A percentile compares a stretch with the other conserved stretches of the same genome.
These are phyloP conservation scores for Sinosuthora webbiana DNA, from an alignment of 2,113 vertebrate genomes.

Conservation along the genomic window DNA sequence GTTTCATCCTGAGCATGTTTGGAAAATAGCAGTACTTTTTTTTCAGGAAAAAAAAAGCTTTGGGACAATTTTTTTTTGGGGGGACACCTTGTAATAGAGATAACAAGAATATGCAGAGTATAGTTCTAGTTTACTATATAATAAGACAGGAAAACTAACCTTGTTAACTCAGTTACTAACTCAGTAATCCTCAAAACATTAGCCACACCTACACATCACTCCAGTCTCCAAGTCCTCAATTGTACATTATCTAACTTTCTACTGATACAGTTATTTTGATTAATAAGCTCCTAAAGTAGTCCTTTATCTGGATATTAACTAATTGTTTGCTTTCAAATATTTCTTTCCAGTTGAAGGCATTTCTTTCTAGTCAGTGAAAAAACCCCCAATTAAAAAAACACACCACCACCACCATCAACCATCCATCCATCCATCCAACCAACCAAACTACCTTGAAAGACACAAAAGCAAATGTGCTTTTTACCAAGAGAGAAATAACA, in stretches of 20 bases:
- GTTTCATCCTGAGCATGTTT: neutral
- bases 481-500: neutral
- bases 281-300: neutral
- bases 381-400: fast-evolving
- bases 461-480: neutral
- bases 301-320: neutral
- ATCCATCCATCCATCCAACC: neutral
- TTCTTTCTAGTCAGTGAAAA: neutral
- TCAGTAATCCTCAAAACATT: neutral
- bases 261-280: neutral
- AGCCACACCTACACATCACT: neutral
- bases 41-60: neutral
- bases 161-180: neutral
- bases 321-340: neutral
- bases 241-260: neutral
- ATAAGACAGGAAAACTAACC: neutral
- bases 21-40: neutral
- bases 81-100: neutral
- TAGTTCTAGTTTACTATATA: neutral
- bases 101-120: neutral
- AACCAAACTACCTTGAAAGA: neutral
- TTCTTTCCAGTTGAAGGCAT: neutral
- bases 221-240: neutral
- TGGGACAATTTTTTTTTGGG: neutral
- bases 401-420: neutral